Evolutionary conservation across 2,113 vertebrate species (phyloP), one percentile per base, ranked within the genome.

Genomic region (Takifugu bimaculatus): DNA sequence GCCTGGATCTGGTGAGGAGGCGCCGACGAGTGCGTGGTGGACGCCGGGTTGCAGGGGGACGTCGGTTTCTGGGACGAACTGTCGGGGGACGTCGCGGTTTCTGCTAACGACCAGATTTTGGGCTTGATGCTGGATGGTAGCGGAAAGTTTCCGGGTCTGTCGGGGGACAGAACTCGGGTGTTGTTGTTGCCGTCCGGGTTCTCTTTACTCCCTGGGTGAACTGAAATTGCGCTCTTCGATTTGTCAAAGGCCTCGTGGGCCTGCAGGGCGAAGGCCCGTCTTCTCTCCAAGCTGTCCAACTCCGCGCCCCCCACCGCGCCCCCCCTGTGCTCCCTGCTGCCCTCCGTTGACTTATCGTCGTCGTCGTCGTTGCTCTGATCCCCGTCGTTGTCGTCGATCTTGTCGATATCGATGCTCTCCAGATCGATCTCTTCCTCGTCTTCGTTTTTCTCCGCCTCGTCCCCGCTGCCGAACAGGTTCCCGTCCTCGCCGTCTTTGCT

Each of bases 361-460:
- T 98, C 96, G 1, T 98, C 96, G 80, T 95, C 96, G 0, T 98
- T 96, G 82, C 96, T 98, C 54, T 97, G 96, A 72, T 98, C 96
- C 7, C 92, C 96, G 13, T 98, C 96, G 3, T 94, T 98, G 57
- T 98, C 96, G 15, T 98, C 97, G 0, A 98, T 97, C 81, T 98
- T 98, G 85, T 99, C 97, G n/a, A 99, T 99, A 62, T 99, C 97
- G 49, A 99, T 98, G 90, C 96, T 98, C 77, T 99, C 96, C 87
- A 99, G 70, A 68, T 99, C 97, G 1, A 99, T 99, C 88, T 98
- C 97, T 85, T 99, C 97, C 2, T 99, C 97, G 0, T 99, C 96
- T 83, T 99, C 96, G 0, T 93, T 93, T 73, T 98, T 98, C 82
- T 98, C 96, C 0, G 90, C 95, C 72, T 98, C 96, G 0, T 93